Conservation (phyloP, 2,888 invertebrate species). For the Oithona nana region DNA sequence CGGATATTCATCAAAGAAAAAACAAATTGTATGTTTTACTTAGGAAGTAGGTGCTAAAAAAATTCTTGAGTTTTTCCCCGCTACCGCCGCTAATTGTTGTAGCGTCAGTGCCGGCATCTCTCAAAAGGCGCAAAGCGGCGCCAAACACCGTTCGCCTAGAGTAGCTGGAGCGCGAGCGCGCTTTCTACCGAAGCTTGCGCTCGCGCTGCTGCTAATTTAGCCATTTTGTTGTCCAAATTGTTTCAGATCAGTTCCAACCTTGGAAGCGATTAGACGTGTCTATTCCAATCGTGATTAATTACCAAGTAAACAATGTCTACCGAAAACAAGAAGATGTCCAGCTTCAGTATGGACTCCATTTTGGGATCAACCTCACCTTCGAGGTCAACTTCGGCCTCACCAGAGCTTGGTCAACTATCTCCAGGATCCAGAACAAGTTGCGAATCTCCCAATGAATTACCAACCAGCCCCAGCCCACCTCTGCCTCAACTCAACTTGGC, state of each 20-base stretch:
- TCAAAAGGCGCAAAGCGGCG: neutral
- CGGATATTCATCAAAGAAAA: too few species aligned
- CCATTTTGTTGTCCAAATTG: neutral
- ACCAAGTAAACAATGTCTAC: neutral
- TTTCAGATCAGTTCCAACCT: neutral
- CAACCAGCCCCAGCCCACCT: neutral
- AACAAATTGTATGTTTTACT: too few species aligned
- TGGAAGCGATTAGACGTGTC: neutral
- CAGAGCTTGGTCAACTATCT: neutral
- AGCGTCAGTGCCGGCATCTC: neutral
- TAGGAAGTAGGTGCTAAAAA: too few species aligned
- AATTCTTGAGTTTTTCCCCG: too few species aligned
- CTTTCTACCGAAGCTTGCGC: neutral
- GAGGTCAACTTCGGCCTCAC: neutral
- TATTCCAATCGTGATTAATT: neutral
- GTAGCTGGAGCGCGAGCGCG: neutral
- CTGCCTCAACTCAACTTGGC: neutral
- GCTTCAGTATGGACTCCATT: constrained; percentile 2
- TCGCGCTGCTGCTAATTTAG: neutral
- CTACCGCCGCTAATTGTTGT: too few species aligned
- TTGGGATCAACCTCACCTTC: neutral
- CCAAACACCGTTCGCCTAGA: too few species aligned
- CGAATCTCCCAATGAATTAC: neutral
- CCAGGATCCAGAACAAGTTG: neutral
- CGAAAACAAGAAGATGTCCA: neutral